Conservation (phyloP, 2,113 vertebrate species). For the Nettapus auritus region DNA sequence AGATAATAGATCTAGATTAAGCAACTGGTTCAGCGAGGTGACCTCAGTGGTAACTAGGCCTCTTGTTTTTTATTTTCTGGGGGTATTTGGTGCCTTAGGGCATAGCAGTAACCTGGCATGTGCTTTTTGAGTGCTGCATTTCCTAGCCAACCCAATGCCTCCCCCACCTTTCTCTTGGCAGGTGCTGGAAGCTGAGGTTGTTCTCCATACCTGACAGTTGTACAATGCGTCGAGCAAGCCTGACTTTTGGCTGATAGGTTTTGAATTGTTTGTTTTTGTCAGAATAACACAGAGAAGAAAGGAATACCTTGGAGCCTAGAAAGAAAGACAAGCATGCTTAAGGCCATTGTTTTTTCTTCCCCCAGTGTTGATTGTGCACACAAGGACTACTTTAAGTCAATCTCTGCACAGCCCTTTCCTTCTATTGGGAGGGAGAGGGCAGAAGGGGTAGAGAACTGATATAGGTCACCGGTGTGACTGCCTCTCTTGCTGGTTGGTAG, state of each 20-base stretch:
- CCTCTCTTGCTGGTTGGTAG: background rate
- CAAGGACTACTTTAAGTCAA: too few relatives aligned
- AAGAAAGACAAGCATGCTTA: background rate
- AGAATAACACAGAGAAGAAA: background rate
- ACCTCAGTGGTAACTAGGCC: background rate
- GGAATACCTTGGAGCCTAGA: background rate
- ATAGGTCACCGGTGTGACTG: background rate
- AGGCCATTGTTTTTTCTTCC: fast-evolving
- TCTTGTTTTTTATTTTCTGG: background rate
- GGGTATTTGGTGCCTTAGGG: background rate
- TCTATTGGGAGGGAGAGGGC: background rate
- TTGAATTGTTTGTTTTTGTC: background rate
- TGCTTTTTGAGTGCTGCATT: background rate
- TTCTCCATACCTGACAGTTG: background rate
- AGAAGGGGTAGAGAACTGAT: background rate
- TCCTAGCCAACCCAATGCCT: background rate
- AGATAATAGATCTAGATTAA: background rate
- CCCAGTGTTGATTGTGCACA: background rate
- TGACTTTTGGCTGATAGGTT: background rate
- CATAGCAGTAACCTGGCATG: background rate
- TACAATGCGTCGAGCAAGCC: background rate
- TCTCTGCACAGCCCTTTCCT: background rate
- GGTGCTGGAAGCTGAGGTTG: background rate
- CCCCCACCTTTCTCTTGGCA: background rate
- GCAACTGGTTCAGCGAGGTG: background rate